Conservation (phyloP, 1,140 invertebrate genomes). For the Whitmania pigra region DNA sequence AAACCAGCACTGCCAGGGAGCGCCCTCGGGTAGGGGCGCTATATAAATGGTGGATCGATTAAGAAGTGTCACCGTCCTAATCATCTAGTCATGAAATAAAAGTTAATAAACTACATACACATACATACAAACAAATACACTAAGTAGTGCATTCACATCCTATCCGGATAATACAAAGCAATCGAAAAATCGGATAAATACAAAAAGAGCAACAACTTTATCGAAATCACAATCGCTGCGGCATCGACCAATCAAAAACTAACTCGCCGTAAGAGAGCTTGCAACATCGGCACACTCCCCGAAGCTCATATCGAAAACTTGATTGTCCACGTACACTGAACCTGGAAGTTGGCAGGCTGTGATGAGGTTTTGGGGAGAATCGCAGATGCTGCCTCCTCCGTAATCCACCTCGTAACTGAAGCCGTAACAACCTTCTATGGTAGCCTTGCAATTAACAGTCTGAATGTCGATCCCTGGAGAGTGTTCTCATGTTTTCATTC, state of each 20-base stretch:
- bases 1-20: too few species aligned
- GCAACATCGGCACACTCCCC: constrained; percentile 65
- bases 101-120: too few species aligned
- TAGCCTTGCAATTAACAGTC: constrained; percentile 38
- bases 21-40: too few species aligned
- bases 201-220: background rate
- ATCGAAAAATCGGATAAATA: too few species aligned
- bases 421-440: constrained; percentile 40
- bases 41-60: too few species aligned
- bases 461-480: constrained; percentile 27
- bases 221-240: background rate
- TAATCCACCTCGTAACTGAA: constrained; percentile 38
- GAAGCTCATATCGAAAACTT: constrained; percentile 90
- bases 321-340: constrained; percentile 85
- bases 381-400: constrained; percentile 39
- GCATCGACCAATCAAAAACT: background rate
- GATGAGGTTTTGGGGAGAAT: constrained; percentile 54
- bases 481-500: background rate
- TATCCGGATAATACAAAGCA: too few species aligned
- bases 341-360: constrained; percentile 86
- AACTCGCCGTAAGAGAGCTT: background rate
- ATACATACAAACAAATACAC: too few species aligned
- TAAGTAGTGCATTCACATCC: too few species aligned
- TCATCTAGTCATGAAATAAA: too few species aligned
- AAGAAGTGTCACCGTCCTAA: too few species aligned